Percentiles rank a stretch among this genome's conserved stretches.
These are phyloP conservation scores for Drosophila simulans DNA, from an alignment of 1,140 invertebrate species.

Conservation along the genomic window DNA sequence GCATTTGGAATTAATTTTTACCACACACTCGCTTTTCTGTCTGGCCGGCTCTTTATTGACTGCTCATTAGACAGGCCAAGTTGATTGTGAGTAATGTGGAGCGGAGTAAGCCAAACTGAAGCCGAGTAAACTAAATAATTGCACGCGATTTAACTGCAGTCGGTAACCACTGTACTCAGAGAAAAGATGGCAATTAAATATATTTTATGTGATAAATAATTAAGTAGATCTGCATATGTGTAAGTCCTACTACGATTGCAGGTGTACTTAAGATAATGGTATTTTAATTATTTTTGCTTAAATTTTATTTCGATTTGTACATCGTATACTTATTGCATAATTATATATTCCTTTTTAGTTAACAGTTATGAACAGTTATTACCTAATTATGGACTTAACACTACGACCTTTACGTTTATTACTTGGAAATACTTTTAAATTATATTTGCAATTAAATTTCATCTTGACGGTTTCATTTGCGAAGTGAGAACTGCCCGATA, in stretches of 20 bases:
- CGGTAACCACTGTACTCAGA: conserved; percentile 2
- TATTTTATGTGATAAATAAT: neutral
- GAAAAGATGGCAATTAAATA: conserved; percentile 6
- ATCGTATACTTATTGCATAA: too few species aligned
- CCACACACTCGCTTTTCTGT: conserved; percentile 53
- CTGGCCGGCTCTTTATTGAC: conserved; percentile 56
- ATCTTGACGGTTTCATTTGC: neutral
- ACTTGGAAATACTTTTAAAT: too few species aligned
- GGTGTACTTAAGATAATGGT: too few species aligned
- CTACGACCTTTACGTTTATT: too few species aligned
- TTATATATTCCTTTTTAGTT: too few species aligned
- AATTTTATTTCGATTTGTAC: too few species aligned
- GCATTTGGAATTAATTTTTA: conserved; percentile 66
- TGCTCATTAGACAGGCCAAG: conserved; percentile 58
- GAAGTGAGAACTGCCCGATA: neutral
- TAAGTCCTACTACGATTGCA: too few species aligned
- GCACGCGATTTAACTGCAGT: conserved; percentile 70
- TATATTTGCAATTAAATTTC: neutral
- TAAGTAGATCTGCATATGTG: too few species aligned
- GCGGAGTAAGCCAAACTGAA: conserved; percentile 46
- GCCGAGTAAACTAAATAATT: conserved; percentile 76
- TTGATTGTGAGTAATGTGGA: conserved; percentile 62
- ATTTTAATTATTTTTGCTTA: too few species aligned
- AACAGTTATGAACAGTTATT: too few species aligned
- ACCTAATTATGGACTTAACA: too few species aligned